Base-by-base conservation (phyloP, 2,888 invertebrate species). In the Lycaena phlaeas region DNA sequence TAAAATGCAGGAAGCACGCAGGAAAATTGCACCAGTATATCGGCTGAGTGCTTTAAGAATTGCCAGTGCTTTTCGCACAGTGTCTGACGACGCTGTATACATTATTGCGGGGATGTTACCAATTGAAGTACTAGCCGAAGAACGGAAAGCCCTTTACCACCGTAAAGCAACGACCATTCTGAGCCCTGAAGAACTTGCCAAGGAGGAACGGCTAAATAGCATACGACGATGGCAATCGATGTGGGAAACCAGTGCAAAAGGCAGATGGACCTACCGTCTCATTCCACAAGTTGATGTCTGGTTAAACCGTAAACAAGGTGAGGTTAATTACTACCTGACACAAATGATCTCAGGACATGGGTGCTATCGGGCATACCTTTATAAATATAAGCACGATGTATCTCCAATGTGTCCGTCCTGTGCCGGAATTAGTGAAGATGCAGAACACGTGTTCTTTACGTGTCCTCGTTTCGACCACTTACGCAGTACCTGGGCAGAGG, bases 51-150 rank as follows among this genome's bases (percentile, higher is more conserved):
- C 25, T 11, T 18, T 39, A 14, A 4, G 39, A 18, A 9, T 39
- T 4, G 29, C 29, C 3, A 29, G 30, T 9, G 29, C 39, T 7
- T 29, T 29, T 12, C 30, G 36, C 2, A 39, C 39, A 11, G 39
- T 39, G 4, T 39, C 29, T 12, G 38, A 11, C 6, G 29, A 39
- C n/a, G 29, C 29, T 2, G 29, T 7, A n/a, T 26, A 15, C 22
- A 29, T 39, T 3, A 39, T 39, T 10, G 38, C 38, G 5, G 22
- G 38, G 3, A 11, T 29, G 28, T 9, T 29, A 5, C 38, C 38
- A 2, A 22, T 39, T 27, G 36, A 10, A 12, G n/a, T 36, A 2
- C 36, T 36, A 4, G 26, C 36, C 1, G 14, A 25, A 6, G 26
- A 36, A 36, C 11, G 36, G 25, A 25, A 36, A 12, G 12, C 22